Evolutionary conservation across 2,888 invertebrate species (phyloP), one percentile per base, ranked within the genome.

Genomic region (Congeria kusceri): DNA sequence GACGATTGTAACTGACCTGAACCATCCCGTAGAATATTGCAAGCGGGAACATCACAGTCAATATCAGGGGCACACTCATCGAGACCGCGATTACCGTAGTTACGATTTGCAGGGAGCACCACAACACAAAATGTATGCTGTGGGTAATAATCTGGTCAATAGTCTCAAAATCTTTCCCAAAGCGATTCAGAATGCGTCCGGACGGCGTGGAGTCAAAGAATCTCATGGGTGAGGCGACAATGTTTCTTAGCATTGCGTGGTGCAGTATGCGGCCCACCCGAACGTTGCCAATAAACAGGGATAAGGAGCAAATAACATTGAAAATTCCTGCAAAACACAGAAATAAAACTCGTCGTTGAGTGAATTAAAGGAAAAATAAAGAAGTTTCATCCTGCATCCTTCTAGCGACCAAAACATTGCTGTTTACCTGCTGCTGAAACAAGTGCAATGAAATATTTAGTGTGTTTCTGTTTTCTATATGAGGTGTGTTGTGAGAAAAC

Each of bases 141-240:
- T 25, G 20, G 13, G 53, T 53, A 53, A 53, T 53, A 4, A 53
- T 4, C 20, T 53, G 20, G 53, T 53, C 53, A 11, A 53, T 53
- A 25, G 53, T 53, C 23, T 93, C 92, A 5, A 92, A 80, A 69
- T 91, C 92, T 72, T 91, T 92, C 44, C 88, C 80, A 77, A 91
- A 92, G 57, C 92, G 80, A 79, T 92, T 92, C n/a, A 91, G 69
- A 20, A 92, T 87, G 47, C 91, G 84, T 9, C 92, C 92, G n/a
- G 84, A 57, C 4, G 92, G 92, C 9, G 90, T 91, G 2, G 89
- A 87, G 81, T 92, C 92, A 85, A 92, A 92, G 83, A 92, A 92
- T 29, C 69, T 62, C 90, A 91, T 89, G n/a, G 91, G 90, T 0
- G 91, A 87, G 27, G 83, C 79, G 62, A 92, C 46, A 20, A 91